A percentile compares a stretch with the other conserved stretches of the same genome.
Conservation (phyloP, 92 coral and sea anemone species). For the Heteractis magnifica region DNA sequence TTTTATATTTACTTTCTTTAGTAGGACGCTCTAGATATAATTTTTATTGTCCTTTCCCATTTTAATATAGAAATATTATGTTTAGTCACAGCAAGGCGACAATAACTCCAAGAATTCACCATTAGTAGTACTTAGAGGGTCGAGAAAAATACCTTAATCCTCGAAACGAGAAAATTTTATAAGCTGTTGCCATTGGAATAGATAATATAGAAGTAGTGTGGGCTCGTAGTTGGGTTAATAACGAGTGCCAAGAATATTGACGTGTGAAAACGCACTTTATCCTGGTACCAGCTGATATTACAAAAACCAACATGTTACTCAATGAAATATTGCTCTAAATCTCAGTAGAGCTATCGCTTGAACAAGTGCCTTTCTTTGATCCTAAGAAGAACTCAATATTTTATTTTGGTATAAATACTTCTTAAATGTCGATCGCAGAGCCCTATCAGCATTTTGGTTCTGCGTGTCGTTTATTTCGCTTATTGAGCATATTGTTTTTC, state of each 20-base stretch:
- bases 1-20: not conserved
- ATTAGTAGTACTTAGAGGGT: constrained; percentile 7
- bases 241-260: constrained; percentile 1
- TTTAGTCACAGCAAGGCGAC: constrained; percentile 11
- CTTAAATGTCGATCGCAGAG: not conserved
- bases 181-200: not conserved
- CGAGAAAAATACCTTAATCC: not conserved
- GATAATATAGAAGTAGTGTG: too few relatives aligned
- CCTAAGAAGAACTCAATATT: not conserved
- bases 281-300: constrained; percentile 17
- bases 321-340: constrained; percentile 17
- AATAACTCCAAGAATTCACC: constrained; percentile 9
- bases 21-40: not conserved
- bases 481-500: not conserved
- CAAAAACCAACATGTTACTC: constrained; percentile 13
- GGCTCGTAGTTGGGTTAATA: not conserved
- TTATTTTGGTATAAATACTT: not conserved
- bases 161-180: constrained; percentile 5
- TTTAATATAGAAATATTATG: not conserved
- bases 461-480: not conserved
- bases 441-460: not conserved
- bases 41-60: not conserved
- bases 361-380: too few relatives aligned
- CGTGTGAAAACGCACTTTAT: constrained; percentile 8
- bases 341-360: not conserved